Base-by-base conservation (phyloP, 1,140 invertebrate species). In the Scaptomyza montana region DNA sequence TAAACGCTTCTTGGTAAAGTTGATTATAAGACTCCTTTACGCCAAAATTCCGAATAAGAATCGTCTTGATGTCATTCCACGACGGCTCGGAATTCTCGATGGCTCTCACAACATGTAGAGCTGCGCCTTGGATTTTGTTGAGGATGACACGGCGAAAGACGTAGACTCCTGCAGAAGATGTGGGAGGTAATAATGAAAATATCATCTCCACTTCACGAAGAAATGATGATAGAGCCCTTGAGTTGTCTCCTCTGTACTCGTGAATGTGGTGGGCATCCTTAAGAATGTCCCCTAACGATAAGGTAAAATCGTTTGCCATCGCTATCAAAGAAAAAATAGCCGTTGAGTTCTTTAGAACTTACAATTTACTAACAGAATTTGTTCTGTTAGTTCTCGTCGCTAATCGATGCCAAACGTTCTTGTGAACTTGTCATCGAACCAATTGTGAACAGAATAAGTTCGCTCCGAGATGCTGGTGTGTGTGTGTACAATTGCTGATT, bases 101-200 rank as follows among this genome's bases (percentile, higher is more conserved):
- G 5, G 63, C 67, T 74, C 70, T 66, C 16, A 74, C 54, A 28
- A 67, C 56, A 39, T 74, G 57, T 33, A 74, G 64, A 41, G 63
- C 64, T 47, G 56, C 43, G 33, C 57, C 70, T 56, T 74, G 70
- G 36, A 74, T 59, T 51, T 74, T 74, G 49, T 74, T 67, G 16
- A 74, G 49, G 21, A 73, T 55, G 41, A 61, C 54, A 46, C 66
- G 45, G 50, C 33, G 19, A 49, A 53, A 54, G 7, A 60, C 43
- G 19, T 68, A 68, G 21, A 28, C 28, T 60, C 33, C 53, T 33
- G 43, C 46, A 41, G 33, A 16, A 12, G 33, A 16, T 41, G 53
- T n/a, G 16, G 10, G 33, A 47, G 39, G 25, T 28, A 59, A 59
- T 39, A 60, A 33, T 45, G 45, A 64, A 47, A 60, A 60, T 54